phyloP scores from a whole-genome alignment of 2,113 vertebrate species.

The Chloropsis hardwickii region DNA sequence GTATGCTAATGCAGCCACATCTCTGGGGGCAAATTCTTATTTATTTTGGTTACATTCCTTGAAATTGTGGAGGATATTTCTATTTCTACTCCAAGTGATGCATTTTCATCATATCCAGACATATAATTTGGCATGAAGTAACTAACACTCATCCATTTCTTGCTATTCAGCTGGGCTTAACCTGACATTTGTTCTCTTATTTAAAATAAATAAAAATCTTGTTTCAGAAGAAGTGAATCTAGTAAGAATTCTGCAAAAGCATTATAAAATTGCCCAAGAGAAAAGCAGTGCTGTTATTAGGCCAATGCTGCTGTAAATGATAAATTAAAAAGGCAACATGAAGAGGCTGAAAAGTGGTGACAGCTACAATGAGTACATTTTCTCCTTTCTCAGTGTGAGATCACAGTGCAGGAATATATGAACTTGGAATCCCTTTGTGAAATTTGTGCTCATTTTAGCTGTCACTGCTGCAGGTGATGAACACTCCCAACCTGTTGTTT shows the following conservation, averaged over 20 bases:
- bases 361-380: conserved; percentile 49
- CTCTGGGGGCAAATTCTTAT: neutral
- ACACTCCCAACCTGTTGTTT: conserved; percentile 35
- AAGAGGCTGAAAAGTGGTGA: conserved; percentile 57
- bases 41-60: neutral
- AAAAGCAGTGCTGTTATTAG: conserved; percentile 2
- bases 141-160: neutral
- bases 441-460: conserved; percentile 41
- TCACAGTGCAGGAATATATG: conserved; percentile 26
- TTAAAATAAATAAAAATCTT: conserved; percentile 15
- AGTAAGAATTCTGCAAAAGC: neutral
- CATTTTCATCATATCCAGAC: neutral
- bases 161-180: neutral
- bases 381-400: conserved; percentile 43
- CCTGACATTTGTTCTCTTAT: neutral
- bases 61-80: neutral
- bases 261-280: neutral
- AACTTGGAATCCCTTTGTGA: conserved; percentile 55
- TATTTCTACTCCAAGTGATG: neutral
- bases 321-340: conserved; percentile 53
- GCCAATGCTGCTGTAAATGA: conserved; percentile 27
- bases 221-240: neutral
- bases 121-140: neutral
- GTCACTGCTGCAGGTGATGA: conserved; percentile 43
- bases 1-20: neutral